phyloP scores from a whole-genome alignment of 2,113 vertebrate genomes.

The Sporophila hypoxantha region DNA sequence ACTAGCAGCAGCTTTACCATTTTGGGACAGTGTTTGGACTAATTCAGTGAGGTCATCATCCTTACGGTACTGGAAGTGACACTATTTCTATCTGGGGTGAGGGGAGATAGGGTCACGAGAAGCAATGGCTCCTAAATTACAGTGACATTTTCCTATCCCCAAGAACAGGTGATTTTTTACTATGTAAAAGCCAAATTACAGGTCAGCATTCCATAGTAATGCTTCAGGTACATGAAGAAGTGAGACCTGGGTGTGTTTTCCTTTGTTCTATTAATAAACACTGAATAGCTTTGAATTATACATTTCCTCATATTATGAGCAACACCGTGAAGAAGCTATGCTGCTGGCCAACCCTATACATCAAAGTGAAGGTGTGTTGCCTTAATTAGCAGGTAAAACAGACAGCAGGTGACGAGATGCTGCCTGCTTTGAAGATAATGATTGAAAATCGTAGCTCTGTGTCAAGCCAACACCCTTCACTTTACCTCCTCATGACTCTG shows the following conservation, averaged over 20 bases:
- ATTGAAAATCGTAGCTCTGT: constrained; percentile 11
- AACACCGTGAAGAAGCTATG: background rate
- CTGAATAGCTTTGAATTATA: constrained; percentile 26
- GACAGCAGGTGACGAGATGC: constrained; percentile 4
- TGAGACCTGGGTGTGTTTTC: background rate
- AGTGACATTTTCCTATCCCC: background rate
- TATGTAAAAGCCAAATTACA: background rate
- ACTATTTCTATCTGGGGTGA: background rate
- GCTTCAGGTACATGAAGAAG: background rate
- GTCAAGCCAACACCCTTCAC: background rate
- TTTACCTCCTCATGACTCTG: constrained; percentile 9
- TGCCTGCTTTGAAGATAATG: constrained; percentile 48
- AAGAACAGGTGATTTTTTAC: background rate
- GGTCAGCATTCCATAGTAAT: background rate
- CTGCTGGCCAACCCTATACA: constrained; percentile 24
- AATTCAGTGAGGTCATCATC: background rate
- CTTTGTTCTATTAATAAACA: constrained; percentile 47
- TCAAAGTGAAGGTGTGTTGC: constrained; percentile 28
- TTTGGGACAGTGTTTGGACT: background rate
- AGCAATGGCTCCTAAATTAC: background rate
- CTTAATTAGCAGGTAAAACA: constrained; percentile 50
- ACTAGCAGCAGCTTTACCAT: background rate
- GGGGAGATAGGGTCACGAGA: background rate
- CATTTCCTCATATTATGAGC: constrained; percentile 23
- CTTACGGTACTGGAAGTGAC: background rate